A percentile compares a stretch with the other conserved stretches of the same genome.
phyloP scores from a whole-genome alignment of 1,140 invertebrate species.

The Magallana ariakensis region DNA sequence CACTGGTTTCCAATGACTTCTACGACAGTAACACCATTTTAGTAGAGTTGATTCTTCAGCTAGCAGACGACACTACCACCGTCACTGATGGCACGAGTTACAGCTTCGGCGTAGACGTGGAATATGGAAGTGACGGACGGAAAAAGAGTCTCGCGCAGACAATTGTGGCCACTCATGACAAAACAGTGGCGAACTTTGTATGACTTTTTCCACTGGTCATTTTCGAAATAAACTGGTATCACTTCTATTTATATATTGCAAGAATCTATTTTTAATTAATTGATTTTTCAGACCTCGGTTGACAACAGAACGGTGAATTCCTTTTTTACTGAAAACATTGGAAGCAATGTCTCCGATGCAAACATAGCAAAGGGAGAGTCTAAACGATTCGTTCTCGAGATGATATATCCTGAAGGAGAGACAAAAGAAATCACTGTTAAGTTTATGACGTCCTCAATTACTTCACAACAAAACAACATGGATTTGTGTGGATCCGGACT shows the following conservation, averaged over 20 bases:
- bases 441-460: constrained; percentile 45
- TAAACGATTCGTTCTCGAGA: constrained; percentile 57
- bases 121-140: constrained; percentile 8
- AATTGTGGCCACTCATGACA: constrained; percentile 17
- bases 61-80: constrained; percentile 37
- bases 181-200: constrained; percentile 22
- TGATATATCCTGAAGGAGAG: constrained; percentile 37
- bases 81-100: constrained; percentile 25
- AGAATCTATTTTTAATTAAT: not conserved
- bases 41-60: constrained; percentile 58
- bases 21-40: constrained; percentile 59
- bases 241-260: too few species aligned
- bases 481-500: constrained; percentile 61
- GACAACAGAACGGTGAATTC: constrained; percentile 43
- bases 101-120: constrained; percentile 44
- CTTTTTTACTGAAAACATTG: constrained; percentile 45
- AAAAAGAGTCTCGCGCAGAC: constrained; percentile 1
- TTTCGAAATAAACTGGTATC: too few species aligned
- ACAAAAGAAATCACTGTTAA: constrained; percentile 55
- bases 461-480: constrained; percentile 38
- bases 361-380: constrained; percentile 54
- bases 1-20: constrained; percentile 39
- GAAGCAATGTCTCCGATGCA: constrained; percentile 51
- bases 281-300: constrained; percentile 35
- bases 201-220: not conserved